Conservation (phyloP, 2,113 vertebrate genomes). For the Enhydra lutris region DNA sequence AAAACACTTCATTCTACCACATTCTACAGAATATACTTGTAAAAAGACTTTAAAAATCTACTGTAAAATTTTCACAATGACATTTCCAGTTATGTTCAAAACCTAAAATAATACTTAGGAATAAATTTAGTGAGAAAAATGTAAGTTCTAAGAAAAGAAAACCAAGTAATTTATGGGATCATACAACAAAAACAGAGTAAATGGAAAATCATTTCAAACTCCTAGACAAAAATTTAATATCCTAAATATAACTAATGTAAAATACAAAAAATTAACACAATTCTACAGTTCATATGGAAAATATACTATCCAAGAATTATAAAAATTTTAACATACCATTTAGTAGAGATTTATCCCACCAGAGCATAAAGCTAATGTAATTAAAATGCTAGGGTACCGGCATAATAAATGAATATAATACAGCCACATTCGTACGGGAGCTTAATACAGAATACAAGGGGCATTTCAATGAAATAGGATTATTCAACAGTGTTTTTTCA, state of each 20-base stretch:
- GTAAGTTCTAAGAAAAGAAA: neutral
- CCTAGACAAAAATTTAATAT: neutral
- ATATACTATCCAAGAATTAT: neutral
- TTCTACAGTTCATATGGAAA: neutral
- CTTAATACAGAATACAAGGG: neutral
- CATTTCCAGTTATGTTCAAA: neutral
- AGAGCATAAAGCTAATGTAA: neutral
- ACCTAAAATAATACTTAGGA: neutral
- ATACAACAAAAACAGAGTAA: constrained; percentile 23
- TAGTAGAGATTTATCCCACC: neutral
- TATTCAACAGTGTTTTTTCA: neutral
- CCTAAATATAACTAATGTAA: neutral
- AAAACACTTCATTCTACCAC: neutral
- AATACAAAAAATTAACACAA: neutral
- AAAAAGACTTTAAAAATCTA: constrained; percentile 1
- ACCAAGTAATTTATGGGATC: neutral
- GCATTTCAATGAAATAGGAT: neutral
- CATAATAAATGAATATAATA: neutral
- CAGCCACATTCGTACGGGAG: neutral
- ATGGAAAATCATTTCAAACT: neutral
- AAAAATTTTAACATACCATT: neutral
- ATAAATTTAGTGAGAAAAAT: constrained; percentile 20
- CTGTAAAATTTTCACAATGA: neutral
- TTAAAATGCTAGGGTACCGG: neutral
- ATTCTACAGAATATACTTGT: constrained; percentile 8